Evolutionary conservation across 2,888 invertebrate genomes (phyloP), one percentile per base, ranked within the genome.

Genomic region (Leptinotarsa juncta): DNA sequence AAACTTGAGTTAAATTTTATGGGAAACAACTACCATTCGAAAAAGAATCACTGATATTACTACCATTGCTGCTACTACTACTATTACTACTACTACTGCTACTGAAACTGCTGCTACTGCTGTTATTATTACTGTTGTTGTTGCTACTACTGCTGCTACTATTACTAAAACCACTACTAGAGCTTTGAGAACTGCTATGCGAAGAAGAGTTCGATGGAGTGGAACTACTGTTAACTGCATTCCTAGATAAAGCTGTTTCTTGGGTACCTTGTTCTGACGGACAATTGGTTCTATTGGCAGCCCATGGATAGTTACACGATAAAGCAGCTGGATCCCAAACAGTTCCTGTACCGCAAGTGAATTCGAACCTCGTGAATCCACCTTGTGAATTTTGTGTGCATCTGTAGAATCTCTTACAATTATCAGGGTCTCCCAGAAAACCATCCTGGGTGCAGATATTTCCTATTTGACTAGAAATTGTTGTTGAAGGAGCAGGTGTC

Each of bases 361-460:
- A 95, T 76, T 94, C 92, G 84, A 93, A 93, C 86, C 91, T 92
- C 65, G 88, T 91, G 81, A 89, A 93, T 1, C 89, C 89, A 76
- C 90, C 91, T 18, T 89, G 87, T 0, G 91, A 91, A 83, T 91
- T 89, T 74, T 89, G 89, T 48, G 94, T 94, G 86, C 95, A 95
- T 78, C 94, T 90, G 84, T 94, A 94, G 88, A 95, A 95, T 84
- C 92, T 93, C 77, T 90, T 91, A 83, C 95, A 95, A 83, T 95
- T 90, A 2, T 85, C 85, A n/a, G 92, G 90, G 85, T 95, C 94
- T 1, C 91, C 90, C 85, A 92, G 91, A 78, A 94, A 94, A 26
- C 95, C 96, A 86, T 94, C 94, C 23, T 89, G 86, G 20, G 85
- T 88, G 83, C 94, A 94, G 66, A 82, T 77, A 62, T 76, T 80